Evolutionary conservation across 2,113 vertebrate species (phyloP).

Genomic region (Agelaius tricolor): DNA sequence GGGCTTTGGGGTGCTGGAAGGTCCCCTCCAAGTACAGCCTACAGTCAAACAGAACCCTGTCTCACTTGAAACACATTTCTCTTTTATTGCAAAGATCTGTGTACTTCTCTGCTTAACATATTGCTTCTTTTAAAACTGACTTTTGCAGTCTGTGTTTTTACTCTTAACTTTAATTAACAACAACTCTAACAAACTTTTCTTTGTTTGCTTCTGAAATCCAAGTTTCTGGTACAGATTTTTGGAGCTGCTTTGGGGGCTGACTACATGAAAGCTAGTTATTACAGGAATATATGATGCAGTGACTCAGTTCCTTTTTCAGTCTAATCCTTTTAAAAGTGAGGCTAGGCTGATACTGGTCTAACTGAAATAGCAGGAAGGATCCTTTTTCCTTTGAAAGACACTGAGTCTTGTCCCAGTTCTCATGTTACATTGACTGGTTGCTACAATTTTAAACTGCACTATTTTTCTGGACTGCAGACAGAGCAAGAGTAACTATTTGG

Average conservation of each 20-base stretch:
- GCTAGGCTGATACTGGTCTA: neutral
- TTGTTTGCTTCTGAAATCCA: neutral
- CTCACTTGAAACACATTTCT: neutral
- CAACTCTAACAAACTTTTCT: neutral
- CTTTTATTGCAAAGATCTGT: neutral
- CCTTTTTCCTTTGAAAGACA: neutral
- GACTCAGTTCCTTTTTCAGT: neutral
- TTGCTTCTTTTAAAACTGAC: neutral
- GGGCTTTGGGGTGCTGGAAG: neutral
- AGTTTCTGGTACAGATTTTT: neutral
- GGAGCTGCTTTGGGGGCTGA: neutral
- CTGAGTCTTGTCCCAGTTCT: neutral
- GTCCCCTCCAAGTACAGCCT: neutral
- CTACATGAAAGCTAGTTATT: neutral
- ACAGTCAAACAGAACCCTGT: neutral
- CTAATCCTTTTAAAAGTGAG: neutral
- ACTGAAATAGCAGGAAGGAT: neutral
- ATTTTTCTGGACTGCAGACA: neutral
- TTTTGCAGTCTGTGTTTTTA: neutral
- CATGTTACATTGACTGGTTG: neutral
- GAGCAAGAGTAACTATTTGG: neutral
- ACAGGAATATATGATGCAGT: neutral
- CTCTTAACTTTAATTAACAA: neutral
- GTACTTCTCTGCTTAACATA: neutral
- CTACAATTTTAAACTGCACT: neutral